Evolutionary conservation across 2,113 vertebrate species (phyloP).

Genomic region (Mastomys coucha): DNA sequence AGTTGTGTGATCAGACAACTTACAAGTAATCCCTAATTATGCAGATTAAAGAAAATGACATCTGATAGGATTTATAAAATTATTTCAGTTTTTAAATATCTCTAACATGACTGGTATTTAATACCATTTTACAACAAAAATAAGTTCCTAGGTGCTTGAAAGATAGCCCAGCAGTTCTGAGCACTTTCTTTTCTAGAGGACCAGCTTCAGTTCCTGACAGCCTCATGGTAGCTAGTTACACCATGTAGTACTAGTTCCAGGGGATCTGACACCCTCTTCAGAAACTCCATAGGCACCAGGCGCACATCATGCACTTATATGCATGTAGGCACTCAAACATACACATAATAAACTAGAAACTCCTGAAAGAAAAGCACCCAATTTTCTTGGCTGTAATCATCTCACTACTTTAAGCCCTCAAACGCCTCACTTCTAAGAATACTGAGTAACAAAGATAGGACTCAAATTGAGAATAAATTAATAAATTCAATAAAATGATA

Average conservation of each 20-base stretch:
- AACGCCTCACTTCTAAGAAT: not conserved
- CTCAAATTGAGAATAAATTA: not conserved
- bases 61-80: constrained; percentile 38
- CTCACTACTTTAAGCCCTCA: not conserved
- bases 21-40: constrained; percentile 34
- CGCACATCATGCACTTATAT: not conserved
- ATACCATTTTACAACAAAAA: not conserved
- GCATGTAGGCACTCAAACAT: not conserved
- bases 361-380: not conserved
- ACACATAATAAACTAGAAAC: not conserved
- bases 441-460: not conserved
- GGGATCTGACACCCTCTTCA: not conserved
- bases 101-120: not conserved
- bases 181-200: not conserved
- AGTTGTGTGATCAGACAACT: not conserved
- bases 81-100: not conserved
- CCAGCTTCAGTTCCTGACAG: not conserved
- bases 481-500: not conserved
- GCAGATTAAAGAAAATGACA: not conserved
- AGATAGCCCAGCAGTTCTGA: not conserved
- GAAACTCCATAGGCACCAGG: not conserved
- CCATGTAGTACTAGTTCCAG: not conserved
- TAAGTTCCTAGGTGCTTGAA: not conserved
- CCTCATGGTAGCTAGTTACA: not conserved
- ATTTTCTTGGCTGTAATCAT: not conserved